Evolutionary conservation across 2,888 invertebrate species (phyloP).

Genomic region (Sepiola atlantica): DNA sequence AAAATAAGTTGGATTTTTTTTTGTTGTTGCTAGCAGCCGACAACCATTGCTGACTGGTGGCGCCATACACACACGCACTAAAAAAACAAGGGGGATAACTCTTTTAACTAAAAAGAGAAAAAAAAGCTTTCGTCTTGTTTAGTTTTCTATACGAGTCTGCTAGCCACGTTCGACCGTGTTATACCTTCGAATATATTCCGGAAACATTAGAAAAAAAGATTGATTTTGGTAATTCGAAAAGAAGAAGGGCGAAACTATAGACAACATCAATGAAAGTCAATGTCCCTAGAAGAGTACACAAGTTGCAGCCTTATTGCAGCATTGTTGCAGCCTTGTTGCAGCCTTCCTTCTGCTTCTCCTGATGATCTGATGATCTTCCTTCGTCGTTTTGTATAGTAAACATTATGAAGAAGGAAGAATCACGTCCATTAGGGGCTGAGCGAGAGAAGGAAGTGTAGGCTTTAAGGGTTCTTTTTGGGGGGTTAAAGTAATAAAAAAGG

Average conservation of each 20-base stretch:
- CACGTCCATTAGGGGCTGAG: background rate
- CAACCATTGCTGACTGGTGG: background rate
- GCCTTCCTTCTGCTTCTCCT: background rate
- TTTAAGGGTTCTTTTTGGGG: background rate
- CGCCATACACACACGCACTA: background rate
- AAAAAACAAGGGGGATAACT: background rate
- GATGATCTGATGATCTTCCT: conserved; percentile 18
- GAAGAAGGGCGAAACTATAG: background rate
- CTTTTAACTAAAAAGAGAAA: background rate
- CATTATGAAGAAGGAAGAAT: background rate
- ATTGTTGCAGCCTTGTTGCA: background rate
- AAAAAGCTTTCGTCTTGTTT: background rate
- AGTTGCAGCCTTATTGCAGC: background rate
- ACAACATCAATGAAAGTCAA: background rate
- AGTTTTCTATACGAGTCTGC: background rate
- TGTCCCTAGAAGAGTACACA: background rate
- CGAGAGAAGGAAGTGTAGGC: conserved; percentile 23
- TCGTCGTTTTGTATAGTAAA: conserved; percentile 35
- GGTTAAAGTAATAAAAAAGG: conserved; percentile 14
- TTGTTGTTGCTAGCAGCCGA: background rate
- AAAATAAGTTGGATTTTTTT: background rate
- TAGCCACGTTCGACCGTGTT: background rate
- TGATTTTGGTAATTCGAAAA: background rate
- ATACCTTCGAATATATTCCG: background rate
- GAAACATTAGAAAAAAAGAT: background rate